Evolutionary conservation across 64 coral and sea anemone species (phyloP).

Genomic region (Stichodactyla helianthus): DNA sequence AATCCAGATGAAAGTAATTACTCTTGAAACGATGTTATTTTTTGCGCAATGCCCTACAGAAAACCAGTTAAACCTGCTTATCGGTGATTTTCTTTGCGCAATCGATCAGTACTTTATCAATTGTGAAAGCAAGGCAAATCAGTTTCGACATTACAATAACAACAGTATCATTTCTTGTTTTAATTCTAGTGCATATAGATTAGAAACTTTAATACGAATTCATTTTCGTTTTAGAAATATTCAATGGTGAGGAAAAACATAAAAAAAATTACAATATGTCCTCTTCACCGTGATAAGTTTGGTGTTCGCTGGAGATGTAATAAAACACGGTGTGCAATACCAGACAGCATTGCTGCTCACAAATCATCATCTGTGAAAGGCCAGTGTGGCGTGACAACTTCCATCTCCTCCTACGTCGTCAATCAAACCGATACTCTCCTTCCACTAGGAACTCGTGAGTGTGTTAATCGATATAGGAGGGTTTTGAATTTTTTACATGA

Average conservation of each 20-base stretch:
- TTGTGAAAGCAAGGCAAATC: too few species aligned
- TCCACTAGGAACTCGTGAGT: slow-evolving; percentile 25
- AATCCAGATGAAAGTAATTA: too few species aligned
- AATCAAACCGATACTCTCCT: background rate
- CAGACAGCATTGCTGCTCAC: slow-evolving; percentile 15
- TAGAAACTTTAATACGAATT: too few species aligned
- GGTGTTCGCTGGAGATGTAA: slow-evolving; percentile 28
- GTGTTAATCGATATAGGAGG: background rate
- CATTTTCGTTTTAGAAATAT: slow-evolving; percentile 15
- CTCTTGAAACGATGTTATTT: too few species aligned
- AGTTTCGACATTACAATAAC: too few species aligned
- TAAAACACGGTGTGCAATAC: slow-evolving; percentile 2
- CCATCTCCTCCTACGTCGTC: background rate
- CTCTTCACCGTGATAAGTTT: background rate
- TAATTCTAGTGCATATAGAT: too few species aligned
- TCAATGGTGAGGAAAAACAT: background rate
- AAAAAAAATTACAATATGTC: slow-evolving; percentile 6
- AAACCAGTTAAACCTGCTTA: too few species aligned
- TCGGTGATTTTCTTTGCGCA: too few species aligned
- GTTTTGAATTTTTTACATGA: background rate
- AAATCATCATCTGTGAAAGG: background rate
- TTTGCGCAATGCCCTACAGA: too few species aligned
- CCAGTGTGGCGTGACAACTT: slow-evolving; percentile 10
- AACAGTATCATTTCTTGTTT: too few species aligned
- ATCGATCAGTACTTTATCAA: too few species aligned